Percentiles rank a stretch among this genome's conserved stretches.
Evolutionary conservation across 2,797 vertebrate species (phyloP).

Genomic region (Fundulus diaphanus): DNA sequence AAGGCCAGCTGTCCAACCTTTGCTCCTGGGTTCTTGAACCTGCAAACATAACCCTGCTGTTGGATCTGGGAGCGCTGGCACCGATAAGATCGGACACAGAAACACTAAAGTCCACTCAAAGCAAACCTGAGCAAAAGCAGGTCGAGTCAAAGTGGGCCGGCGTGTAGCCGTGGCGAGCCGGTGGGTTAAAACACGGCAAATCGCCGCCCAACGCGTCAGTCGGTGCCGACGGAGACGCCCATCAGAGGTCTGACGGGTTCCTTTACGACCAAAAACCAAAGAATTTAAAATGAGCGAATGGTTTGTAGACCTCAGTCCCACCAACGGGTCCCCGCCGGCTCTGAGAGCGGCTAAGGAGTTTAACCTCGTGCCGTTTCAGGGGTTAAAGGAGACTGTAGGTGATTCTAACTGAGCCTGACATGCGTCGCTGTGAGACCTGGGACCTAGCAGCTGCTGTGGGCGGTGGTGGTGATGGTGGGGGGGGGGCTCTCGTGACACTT

Average conservation of each 20-base stretch:
- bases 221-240: too few species aligned
- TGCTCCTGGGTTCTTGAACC: constrained; percentile 21
- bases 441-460: constrained; percentile 59
- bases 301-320: background rate
- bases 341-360: constrained; percentile 47
- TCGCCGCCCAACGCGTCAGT: background rate
- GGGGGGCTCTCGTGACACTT: constrained; percentile 3
- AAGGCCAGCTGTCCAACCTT: background rate
- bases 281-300: background rate
- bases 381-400: constrained; percentile 41
- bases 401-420: constrained; percentile 45
- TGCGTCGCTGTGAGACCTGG: constrained; percentile 29
- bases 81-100: constrained; percentile 28
- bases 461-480: background rate
- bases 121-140: background rate
- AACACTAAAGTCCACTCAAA: constrained; percentile 13
- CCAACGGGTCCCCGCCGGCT: background rate
- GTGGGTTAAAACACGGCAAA: too few species aligned
- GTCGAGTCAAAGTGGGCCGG: constrained; percentile 1
- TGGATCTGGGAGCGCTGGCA: constrained; percentile 33
- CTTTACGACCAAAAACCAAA: background rate
- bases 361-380: constrained; percentile 44
- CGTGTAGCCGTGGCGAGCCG: constrained; percentile 33
- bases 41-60: constrained; percentile 21
- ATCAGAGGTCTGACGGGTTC: too few species aligned